Base-by-base conservation (phyloP, 2,113 vertebrate species). In the Ciconia stormi region DNA sequence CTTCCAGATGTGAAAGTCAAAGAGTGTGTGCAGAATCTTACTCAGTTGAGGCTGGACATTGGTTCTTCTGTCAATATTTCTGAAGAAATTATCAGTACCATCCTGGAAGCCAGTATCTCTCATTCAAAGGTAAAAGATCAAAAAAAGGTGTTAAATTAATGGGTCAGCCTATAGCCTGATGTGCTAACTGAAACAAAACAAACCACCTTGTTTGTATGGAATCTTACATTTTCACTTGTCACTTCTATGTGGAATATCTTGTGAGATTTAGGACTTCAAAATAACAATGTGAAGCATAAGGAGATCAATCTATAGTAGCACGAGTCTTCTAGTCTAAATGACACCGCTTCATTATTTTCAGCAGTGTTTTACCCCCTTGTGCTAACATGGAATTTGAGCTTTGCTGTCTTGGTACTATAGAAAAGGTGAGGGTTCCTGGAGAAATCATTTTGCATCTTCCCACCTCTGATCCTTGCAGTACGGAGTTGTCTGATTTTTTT, bases 1-100 rank as follows among this genome's bases (percentile, higher is more conserved):
- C 40, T 95, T 96, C 30, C 67, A 98, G 98, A 83, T 12, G 5
- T 97, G 19, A 97, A 92, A 87, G 42, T 98, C 46, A 97, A 96
- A 87, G 95, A 97, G 7, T 95, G 95, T 76, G 47, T 98, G 61
- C 58, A 78, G 87, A 98, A 98, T 40, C 7, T 73, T 63, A 95
- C 96, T 84, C 67, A 76, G 27, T 1, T 98, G 38, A 94, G 66
- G 8, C 13, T 92, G 12, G 96, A 97, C 2, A 86, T 98, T 13
- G 76, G 7, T 8, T 92, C 97, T 77, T 96, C 92, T 18, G 29
- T 91, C 44, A 96, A 40, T 61, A 22, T 98, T 85, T 98, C 98
- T 25, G 62, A 95, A 13, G 96, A 93, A 65, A 95, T 95, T 19
- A 19, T 97, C 59, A 38, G 34, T 22, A 72, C 71, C 2, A 40